Evolutionary conservation across 2,797 vertebrate genomes (phyloP).

Genomic region (Allobates femoralis): DNA sequence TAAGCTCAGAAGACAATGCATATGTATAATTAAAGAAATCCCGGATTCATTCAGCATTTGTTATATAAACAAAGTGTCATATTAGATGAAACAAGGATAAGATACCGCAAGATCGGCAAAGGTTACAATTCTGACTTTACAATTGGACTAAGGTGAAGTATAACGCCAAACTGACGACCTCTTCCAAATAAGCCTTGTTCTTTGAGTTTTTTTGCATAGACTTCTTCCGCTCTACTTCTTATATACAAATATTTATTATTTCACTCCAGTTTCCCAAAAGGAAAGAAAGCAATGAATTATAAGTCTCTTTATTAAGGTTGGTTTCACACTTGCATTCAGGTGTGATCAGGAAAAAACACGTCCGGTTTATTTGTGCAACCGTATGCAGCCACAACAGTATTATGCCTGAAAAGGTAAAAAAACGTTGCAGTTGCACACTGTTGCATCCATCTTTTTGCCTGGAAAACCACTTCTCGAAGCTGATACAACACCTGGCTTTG

Average conservation of each 20-base stretch:
- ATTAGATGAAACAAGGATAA: conserved; percentile 56
- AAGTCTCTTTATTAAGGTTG: conserved; percentile 10
- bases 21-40: conserved; percentile 63
- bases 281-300: background rate
- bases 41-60: conserved; percentile 57
- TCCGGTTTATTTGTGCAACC: too few species aligned
- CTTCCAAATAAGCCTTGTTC: background rate
- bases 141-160: conserved; percentile 7
- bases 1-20: conserved; percentile 62
- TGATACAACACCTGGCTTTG: too few species aligned
- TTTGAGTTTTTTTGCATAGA: background rate
- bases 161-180: background rate
- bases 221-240: background rate
- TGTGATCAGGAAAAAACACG: too few species aligned
- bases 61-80: conserved; percentile 55
- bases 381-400: too few species aligned
- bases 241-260: background rate
- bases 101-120: background rate
- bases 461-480: too few species aligned
- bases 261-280: background rate
- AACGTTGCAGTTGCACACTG: too few species aligned
- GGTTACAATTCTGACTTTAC: background rate
- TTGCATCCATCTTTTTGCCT: too few species aligned
- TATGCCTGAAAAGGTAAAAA: too few species aligned
- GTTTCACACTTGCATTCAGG: too few species aligned